A percentile compares a stretch with the other conserved stretches of the same genome.
Evolutionary conservation across 2,113 vertebrate species (phyloP).

Genomic region (Origma solitaria): DNA sequence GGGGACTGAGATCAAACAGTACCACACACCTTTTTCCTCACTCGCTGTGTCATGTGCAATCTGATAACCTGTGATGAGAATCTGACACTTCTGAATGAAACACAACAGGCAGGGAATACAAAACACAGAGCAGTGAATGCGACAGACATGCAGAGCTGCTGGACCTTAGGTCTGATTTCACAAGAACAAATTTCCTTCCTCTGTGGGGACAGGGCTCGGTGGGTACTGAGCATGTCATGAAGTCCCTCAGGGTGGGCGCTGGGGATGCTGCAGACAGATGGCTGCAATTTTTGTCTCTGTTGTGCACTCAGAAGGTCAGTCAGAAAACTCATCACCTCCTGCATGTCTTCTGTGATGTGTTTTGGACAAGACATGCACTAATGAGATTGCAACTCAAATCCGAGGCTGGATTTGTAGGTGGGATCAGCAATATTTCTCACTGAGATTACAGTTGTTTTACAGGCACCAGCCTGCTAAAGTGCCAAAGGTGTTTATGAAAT

Average conservation of each 20-base stretch:
- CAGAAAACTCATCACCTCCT: not conserved
- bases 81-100: not conserved
- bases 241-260: accelerated
- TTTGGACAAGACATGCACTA: not conserved
- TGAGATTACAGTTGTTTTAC: not conserved
- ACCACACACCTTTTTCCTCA: accelerated
- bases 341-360: not conserved
- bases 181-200: not conserved
- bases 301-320: not conserved
- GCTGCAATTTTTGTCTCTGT: not conserved
- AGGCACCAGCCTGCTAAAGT: not conserved
- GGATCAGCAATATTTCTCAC: not conserved
- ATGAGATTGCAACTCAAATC: not conserved
- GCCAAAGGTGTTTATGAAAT: not conserved
- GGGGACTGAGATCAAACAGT: not conserved
- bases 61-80: not conserved
- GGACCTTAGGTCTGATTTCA: not conserved
- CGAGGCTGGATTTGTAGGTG: not conserved
- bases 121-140: not conserved
- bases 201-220: accelerated
- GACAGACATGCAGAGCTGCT: not conserved
- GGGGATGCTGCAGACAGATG: not conserved
- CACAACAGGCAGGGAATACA: not conserved
- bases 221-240: not conserved
- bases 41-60: not conserved